Evolutionary conservation across 2,113 vertebrate species (phyloP), one percentile per base, ranked within the genome.

Genomic region (Poeciliopsis retropinna): DNA sequence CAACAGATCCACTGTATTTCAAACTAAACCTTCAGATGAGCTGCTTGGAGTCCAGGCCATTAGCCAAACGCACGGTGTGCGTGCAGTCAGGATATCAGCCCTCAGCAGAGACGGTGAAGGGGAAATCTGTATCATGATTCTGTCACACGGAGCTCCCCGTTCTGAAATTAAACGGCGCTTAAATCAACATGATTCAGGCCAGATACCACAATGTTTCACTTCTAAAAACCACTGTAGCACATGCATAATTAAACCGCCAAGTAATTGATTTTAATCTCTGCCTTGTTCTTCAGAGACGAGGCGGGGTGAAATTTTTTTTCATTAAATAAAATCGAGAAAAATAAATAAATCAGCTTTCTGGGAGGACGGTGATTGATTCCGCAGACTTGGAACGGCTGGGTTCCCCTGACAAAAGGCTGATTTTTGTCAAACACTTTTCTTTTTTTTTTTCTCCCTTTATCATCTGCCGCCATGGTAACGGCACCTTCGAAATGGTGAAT

Each of bases 251-350:
- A 88, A 86, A 81, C 72, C 15, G 6, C 28, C 57, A 37, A 76
- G 76, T 89, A 90, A 90, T 84, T 82, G 84, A 85, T 86, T 88
- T 81, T 69, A 63, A 82, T 85, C 84, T 70, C 64, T 34, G 82
- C 54, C 62, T 73, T 78, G 78, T 80, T 85, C 87, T 85, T 70
- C 51, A 41, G 84, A 88, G 86, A 90, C 69, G 9, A 72, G 41
- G 29, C 67, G 72, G 41, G 25, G 65, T 73, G 76, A 41, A 41
- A 69, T 76, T 63, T 71, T 72, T 31, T 79, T 27, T 81, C 67
- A 70, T 91, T 82, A 75, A 80, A 82, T 80, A 82, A 88, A 32
- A 87, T 70, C 14, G 4, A 67, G 66, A 78, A 85, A 70, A 82
- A 82, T 37, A 86, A 84, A 44, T 17, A 57, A n/a, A 25, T 82